Evolutionary conservation across 2,888 invertebrate genomes (phyloP).

Genomic region (Drosophila picticornis): DNA sequence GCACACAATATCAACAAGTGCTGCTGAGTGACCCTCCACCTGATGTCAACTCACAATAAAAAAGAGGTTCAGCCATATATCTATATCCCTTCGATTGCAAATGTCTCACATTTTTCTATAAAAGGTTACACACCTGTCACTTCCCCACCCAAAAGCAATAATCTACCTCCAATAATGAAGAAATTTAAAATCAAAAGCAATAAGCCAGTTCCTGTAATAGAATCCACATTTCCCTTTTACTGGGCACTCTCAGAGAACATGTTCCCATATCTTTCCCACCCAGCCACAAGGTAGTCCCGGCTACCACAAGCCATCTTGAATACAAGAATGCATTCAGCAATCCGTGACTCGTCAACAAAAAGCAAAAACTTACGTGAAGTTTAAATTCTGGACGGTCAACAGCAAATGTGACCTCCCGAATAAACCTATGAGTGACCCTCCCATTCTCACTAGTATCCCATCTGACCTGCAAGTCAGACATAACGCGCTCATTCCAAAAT

Average conservation of each 20-base stretch:
- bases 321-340: slow-evolving; percentile 19
- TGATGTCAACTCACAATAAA: no score
- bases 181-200: no score
- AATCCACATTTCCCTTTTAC: no score
- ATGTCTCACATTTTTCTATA: no score
- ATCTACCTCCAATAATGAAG: no score
- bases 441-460: slow-evolving; percentile 15
- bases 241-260: slow-evolving; percentile 27
- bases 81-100: no score
- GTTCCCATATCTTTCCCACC: slow-evolving; percentile 13
- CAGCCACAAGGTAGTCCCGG: slow-evolving; percentile 15
- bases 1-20: no score
- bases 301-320: slow-evolving; percentile 1
- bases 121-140: no score
- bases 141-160: no score
- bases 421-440: slow-evolving; percentile 7
- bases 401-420: slow-evolving; percentile 17
- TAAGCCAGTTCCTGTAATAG: no score
- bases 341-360: slow-evolving; percentile 16
- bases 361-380: slow-evolving; percentile 11
- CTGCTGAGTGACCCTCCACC: no score
- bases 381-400: slow-evolving; percentile 8
- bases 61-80: no score
- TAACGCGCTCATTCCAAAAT: slow-evolving; percentile 6
- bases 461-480: slow-evolving; percentile 20